These are phyloP conservation scores for Folsomia manolachei DNA, from an alignment of 2,888 invertebrate species.

Conservation along the genomic window DNA sequence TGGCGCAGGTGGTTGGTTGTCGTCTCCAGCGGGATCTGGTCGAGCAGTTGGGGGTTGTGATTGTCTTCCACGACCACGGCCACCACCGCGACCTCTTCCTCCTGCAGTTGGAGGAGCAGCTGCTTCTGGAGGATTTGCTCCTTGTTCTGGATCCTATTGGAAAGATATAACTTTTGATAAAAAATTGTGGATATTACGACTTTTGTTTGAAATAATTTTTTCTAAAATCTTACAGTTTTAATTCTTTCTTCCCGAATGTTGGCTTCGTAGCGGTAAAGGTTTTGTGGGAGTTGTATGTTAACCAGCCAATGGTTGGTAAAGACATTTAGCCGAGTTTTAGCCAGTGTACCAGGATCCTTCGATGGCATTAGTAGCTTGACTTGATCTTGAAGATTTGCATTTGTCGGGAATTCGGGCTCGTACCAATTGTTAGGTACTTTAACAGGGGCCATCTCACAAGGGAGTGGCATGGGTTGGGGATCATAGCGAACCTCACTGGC, in stretches of 20 bases:
- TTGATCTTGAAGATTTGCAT: no score
- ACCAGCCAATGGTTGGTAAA: background rate
- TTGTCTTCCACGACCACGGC: no score
- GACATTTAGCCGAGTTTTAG: background rate
- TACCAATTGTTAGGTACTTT: background rate
- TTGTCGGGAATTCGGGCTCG: background rate
- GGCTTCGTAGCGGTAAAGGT: background rate
- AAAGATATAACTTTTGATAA: no score
- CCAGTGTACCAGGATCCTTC: background rate
- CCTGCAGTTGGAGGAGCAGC: background rate
- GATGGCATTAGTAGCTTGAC: background rate
- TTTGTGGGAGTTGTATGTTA: background rate
- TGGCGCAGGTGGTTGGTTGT: background rate
- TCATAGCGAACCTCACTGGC: background rate
- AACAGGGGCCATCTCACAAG: background rate
- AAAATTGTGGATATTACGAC: no score
- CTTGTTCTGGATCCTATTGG: background rate
- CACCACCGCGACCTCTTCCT: background rate
- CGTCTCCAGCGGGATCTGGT: background rate
- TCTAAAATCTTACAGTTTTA: no score
- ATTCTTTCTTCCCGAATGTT: background rate
- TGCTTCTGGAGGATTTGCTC: background rate
- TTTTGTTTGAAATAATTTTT: no score
- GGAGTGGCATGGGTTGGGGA: background rate
- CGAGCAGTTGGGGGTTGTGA: no score